Conservation (phyloP, 1,140 invertebrate genomes). For the Microplitis mediator region DNA sequence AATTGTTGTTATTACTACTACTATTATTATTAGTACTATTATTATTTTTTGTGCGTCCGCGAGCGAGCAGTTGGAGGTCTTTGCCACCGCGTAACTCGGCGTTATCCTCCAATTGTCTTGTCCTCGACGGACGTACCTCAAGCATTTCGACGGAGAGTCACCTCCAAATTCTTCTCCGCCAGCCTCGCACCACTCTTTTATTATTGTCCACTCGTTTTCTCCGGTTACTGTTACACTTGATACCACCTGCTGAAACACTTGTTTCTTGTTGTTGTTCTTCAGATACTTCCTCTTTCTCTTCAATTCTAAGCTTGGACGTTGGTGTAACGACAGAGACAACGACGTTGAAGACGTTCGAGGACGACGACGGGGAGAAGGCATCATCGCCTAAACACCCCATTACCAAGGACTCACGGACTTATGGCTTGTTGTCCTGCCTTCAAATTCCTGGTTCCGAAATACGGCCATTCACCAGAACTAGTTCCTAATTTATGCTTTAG, state of each 20-base stretch:
- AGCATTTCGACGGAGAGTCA: conserved; percentile 58
- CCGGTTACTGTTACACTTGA: not conserved
- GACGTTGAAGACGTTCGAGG: conserved; percentile 46
- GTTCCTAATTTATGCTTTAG: not conserved
- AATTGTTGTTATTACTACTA: conserved; percentile 2
- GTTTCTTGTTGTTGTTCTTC: conserved; percentile 15
- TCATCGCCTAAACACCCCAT: conserved; percentile 61
- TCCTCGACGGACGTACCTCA: conserved; percentile 36
- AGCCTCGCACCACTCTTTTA: conserved; percentile 34
- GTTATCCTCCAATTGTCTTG: not conserved
- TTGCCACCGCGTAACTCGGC: not conserved
- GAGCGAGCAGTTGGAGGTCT: not conserved
- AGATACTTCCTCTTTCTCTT: conserved; percentile 23
- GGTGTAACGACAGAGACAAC: conserved; percentile 36
- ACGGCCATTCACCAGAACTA: conserved; percentile 42
- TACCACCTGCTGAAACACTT: too few species aligned
- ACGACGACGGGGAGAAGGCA: conserved; percentile 58
- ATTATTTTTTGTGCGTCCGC: not conserved
- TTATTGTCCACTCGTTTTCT: not conserved
- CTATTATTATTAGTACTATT: not conserved
- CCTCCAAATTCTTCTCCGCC: conserved; percentile 44
- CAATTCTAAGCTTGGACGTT: conserved; percentile 11
- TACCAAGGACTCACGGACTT: conserved; percentile 48
- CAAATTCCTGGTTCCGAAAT: conserved; percentile 22
- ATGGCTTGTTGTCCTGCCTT: conserved; percentile 39